phyloP scores from a whole-genome alignment of 1,140 invertebrate genomes.

The Condylostylus longicornis region DNA sequence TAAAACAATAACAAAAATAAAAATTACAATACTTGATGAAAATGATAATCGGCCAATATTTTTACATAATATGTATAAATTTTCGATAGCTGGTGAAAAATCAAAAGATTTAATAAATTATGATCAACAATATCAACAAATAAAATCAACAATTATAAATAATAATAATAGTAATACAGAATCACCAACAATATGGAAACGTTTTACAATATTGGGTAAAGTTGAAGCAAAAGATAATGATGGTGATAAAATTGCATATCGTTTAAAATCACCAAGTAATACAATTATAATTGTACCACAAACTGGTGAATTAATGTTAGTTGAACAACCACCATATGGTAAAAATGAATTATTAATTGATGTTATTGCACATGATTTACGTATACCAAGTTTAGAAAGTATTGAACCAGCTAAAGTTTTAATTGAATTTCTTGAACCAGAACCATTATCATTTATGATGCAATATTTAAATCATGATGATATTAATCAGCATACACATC shows the following conservation, averaged over 20 bases:
- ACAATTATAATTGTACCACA: conserved; percentile 76
- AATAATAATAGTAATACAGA: conserved; percentile 33
- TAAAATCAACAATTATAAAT: no score
- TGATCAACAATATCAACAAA: no score
- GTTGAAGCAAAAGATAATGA: conserved; percentile 72
- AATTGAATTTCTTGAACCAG: conserved; percentile 53
- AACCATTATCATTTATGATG: conserved; percentile 31
- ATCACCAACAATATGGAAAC: conserved; percentile 44
- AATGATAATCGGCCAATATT: conserved; percentile 86
- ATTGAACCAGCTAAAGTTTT: conserved; percentile 54
- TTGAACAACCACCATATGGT: conserved; percentile 57
- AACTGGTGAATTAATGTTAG: conserved; percentile 73
- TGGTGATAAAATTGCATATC: conserved; percentile 73
- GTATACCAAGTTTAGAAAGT: conserved; percentile 51
- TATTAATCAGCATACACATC: conserved; percentile 38
- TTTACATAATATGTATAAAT: conserved; percentile 58
- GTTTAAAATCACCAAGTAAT: conserved; percentile 58
- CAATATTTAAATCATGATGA: conserved; percentile 35
- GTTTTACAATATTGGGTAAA: conserved; percentile 64
- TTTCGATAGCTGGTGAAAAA: conserved; percentile 48
- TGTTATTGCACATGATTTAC: conserved; percentile 67
- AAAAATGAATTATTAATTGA: conserved; percentile 49
- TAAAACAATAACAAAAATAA: conserved; percentile 53
- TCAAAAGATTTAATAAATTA: conserved; percentile 35
- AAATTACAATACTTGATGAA: conserved; percentile 60